Percentiles rank a stretch among this genome's conserved stretches.
These are phyloP conservation scores for Casuarius casuarius DNA, from an alignment of 2,113 vertebrate genomes.

Conservation along the genomic window DNA sequence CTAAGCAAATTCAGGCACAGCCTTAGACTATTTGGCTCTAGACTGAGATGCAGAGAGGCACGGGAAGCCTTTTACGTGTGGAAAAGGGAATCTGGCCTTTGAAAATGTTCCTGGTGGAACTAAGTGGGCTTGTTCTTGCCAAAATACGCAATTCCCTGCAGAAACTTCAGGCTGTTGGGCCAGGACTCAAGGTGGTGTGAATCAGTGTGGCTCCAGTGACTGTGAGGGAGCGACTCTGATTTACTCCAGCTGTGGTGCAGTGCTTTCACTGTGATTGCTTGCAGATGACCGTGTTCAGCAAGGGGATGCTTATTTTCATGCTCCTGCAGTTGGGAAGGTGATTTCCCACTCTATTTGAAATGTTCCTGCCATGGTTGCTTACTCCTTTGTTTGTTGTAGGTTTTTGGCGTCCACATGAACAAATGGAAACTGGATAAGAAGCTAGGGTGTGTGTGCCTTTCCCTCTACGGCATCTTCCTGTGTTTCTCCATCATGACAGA, in stretches of 20 bases:
- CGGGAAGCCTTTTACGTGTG: neutral
- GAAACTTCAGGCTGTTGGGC: neutral
- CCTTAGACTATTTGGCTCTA: neutral
- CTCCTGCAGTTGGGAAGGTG: neutral
- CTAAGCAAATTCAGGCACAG: neutral
- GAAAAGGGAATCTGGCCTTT: neutral
- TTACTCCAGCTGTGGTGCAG: neutral
- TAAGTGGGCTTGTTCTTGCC: neutral
- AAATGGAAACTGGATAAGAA: conserved; percentile 95
- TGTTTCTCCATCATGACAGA: conserved; percentile 99
- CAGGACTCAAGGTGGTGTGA: neutral
- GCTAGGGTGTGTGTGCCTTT: conserved; percentile 88
- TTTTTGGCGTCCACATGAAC: conserved; percentile 94
- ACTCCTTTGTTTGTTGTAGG: conserved; percentile 77
- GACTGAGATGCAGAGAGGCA: neutral
- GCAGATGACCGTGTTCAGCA: neutral
- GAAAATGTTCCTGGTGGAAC: neutral
- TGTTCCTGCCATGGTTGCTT: conserved; percentile 5
- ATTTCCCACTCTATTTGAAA: neutral
- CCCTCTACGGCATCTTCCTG: conserved; percentile 94
- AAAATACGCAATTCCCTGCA: neutral
- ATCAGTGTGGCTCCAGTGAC: neutral
- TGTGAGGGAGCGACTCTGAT: neutral
- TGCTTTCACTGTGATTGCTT: neutral
- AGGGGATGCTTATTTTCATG: neutral